phyloP scores from a whole-genome alignment of 2,888 invertebrate genomes.

The Nymphalis urticae region DNA sequence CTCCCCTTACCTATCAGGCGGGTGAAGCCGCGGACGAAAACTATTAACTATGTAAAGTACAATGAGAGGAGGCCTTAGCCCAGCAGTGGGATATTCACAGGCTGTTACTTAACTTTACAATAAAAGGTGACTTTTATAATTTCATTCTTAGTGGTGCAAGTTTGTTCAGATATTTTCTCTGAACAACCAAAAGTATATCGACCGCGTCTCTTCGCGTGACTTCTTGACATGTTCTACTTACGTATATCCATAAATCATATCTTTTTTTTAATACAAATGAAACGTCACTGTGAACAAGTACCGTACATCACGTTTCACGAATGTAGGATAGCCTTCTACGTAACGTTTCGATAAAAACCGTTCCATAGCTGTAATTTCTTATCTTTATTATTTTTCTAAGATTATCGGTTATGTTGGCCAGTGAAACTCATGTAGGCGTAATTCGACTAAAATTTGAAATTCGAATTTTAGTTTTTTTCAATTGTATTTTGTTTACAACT shows the following conservation, averaged over 20 bases:
- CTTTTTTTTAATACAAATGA: slow-evolving; percentile 23
- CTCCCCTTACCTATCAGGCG: no score
- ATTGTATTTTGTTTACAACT: no score
- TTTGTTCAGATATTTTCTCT: background rate
- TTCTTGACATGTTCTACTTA: slow-evolving; percentile 26
- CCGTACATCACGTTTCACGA: slow-evolving; percentile 6
- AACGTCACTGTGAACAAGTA: slow-evolving; percentile 21
- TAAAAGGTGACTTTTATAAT: background rate
- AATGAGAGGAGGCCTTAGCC: no score
- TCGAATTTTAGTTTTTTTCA: no score
- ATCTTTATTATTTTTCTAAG: background rate
- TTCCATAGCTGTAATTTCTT: background rate
- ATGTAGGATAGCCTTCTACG: slow-evolving; percentile 16
- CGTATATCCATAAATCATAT: slow-evolving; percentile 25
- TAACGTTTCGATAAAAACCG: slow-evolving; percentile 1
- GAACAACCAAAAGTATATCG: background rate
- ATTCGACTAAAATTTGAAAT: no score
- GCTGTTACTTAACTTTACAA: background rate
- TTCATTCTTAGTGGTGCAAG: background rate
- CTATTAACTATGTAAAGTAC: no score
- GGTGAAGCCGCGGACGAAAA: no score
- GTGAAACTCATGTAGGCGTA: no score
- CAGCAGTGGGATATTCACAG: no score
- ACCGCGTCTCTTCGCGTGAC: slow-evolving; percentile 10
- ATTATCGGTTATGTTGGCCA: no score